These are phyloP conservation scores for Ammodytes marinus DNA, from an alignment of 2,113 vertebrate genomes.

Conservation along the genomic window DNA sequence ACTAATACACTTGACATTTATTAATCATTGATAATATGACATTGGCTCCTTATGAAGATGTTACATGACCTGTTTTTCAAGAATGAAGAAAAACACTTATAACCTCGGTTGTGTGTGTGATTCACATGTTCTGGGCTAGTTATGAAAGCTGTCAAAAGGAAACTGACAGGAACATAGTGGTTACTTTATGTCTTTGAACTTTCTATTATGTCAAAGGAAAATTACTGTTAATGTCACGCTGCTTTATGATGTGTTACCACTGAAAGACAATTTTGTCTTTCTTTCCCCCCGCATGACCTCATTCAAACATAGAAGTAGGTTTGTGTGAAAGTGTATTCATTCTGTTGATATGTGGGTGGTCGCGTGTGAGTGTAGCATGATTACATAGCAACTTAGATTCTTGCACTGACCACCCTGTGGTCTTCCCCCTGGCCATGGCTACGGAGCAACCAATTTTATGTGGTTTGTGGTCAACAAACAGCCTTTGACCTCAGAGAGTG, in stretches of 20 bases:
- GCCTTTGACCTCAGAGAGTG: constrained; percentile 80
- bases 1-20: background rate
- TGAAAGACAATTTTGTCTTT: constrained; percentile 42
- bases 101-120: constrained; percentile 27
- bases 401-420: constrained; percentile 68
- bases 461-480: constrained; percentile 84
- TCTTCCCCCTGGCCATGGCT: constrained; percentile 39
- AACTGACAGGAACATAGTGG: constrained; percentile 69
- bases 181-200: constrained; percentile 62
- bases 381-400: constrained; percentile 49
- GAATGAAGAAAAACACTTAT: constrained; percentile 38
- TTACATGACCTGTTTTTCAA: constrained; percentile 25
- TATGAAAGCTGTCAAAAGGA: constrained; percentile 57
- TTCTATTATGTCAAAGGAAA: constrained; percentile 69
- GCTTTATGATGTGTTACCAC: constrained; percentile 43
- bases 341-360: constrained; percentile 59
- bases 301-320: constrained; percentile 38
- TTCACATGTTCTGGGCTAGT: constrained; percentile 59
- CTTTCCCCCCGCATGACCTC: constrained; percentile 46
- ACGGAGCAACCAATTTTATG: constrained; percentile 73
- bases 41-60: constrained; percentile 12
- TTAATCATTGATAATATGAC: constrained; percentile 40
- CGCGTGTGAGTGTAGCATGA: constrained; percentile 52
- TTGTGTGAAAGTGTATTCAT: constrained; percentile 43
- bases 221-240: constrained; percentile 53